Conservation (phyloP, 1,140 invertebrate genomes). For the Cherax quadricarinatus region DNA sequence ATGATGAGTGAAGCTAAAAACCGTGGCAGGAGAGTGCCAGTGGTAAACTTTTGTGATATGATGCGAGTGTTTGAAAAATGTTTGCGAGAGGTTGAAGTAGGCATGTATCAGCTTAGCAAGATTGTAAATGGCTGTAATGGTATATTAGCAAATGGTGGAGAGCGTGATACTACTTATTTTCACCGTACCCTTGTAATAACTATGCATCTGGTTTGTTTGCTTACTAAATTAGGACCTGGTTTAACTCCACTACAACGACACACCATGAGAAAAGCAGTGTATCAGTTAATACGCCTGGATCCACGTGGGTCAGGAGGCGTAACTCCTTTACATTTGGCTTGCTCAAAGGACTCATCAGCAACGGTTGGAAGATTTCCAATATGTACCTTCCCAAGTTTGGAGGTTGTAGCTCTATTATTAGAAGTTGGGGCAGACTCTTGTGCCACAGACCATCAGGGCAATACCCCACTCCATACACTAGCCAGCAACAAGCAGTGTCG, state of each 20-base stretch:
- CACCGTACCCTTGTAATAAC: slow-evolving; percentile 91
- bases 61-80: slow-evolving; percentile 77
- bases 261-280: slow-evolving; percentile 76
- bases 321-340: slow-evolving; percentile 90
- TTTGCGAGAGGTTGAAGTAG: slow-evolving; percentile 74
- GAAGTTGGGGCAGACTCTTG: slow-evolving; percentile 89
- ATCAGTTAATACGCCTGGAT: slow-evolving; percentile 86
- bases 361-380: slow-evolving; percentile 84
- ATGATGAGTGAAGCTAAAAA: slow-evolving; percentile 85
- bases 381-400: slow-evolving; percentile 85
- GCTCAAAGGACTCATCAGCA: slow-evolving; percentile 80
- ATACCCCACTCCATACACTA: slow-evolving; percentile 89
- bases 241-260: slow-evolving; percentile 74
- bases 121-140: slow-evolving; percentile 75
- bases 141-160: slow-evolving; percentile 79
- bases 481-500: slow-evolving; percentile 81
- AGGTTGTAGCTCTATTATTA: slow-evolving; percentile 87
- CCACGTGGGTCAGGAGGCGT: slow-evolving; percentile 83
- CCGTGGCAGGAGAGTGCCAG: slow-evolving; percentile 77
- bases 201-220: slow-evolving; percentile 87
- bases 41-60: slow-evolving; percentile 88
- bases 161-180: slow-evolving; percentile 86
- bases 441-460: slow-evolving; percentile 85
- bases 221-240: slow-evolving; percentile 80
- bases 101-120: slow-evolving; percentile 71